These are phyloP conservation scores for Bemisia tabaci DNA, from an alignment of 1,140 invertebrate species.

Conservation along the genomic window DNA sequence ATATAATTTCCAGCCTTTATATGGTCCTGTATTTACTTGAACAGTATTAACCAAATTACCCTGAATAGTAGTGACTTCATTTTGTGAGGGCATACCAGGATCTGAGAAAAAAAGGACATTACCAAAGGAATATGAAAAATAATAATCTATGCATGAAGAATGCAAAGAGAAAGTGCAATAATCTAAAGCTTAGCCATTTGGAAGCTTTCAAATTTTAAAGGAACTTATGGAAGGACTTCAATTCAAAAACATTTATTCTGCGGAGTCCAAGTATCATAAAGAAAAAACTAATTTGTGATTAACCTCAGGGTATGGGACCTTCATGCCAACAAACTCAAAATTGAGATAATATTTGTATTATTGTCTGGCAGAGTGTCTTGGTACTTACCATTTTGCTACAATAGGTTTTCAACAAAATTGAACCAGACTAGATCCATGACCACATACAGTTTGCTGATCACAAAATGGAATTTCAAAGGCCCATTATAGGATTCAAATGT, in stretches of 20 bases:
- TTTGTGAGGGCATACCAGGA: neutral
- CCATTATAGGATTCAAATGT: too few relatives aligned
- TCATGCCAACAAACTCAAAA: too few relatives aligned
- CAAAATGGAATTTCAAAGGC: too few relatives aligned
- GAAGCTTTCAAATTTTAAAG: neutral
- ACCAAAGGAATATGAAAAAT: neutral
- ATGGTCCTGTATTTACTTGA: conserved; percentile 26
- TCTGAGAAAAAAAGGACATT: neutral
- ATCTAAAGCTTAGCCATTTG: too few relatives aligned
- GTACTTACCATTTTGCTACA: too few relatives aligned
- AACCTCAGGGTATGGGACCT: too few relatives aligned
- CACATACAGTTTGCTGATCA: too few relatives aligned
- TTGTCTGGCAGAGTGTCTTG: too few relatives aligned
- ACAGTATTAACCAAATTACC: neutral
- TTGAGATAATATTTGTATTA: too few relatives aligned
- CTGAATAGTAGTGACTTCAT: neutral
- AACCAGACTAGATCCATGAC: too few relatives aligned
- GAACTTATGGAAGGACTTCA: neutral
- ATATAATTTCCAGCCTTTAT: conserved; percentile 51
- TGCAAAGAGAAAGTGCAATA: too few relatives aligned
- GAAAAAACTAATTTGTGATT: neutral
- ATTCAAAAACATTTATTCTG: neutral
- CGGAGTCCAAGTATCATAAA: neutral
- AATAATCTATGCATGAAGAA: neutral
- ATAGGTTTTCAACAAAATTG: too few relatives aligned